Percentiles rank a stretch among this genome's conserved stretches.
These are phyloP conservation scores for Epizoanthus scotinus DNA, from an alignment of 92 coral and sea anemone species.

Conservation along the genomic window DNA sequence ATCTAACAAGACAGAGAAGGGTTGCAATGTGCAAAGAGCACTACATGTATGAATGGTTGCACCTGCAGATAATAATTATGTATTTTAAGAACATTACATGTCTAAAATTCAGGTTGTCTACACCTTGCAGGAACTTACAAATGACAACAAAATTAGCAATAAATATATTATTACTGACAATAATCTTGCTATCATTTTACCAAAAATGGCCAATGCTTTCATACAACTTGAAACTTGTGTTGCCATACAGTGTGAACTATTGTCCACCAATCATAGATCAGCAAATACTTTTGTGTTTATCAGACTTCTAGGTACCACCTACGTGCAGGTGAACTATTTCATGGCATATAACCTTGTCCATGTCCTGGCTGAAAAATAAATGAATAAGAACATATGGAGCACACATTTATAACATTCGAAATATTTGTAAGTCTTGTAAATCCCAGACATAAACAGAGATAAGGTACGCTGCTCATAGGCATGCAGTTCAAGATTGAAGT, in stretches of 20 bases:
- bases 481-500: no score
- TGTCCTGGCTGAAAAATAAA: slow-evolving; percentile 12
- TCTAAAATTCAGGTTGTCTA: not conserved
- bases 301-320: no score
- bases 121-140: no score
- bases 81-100: not conserved
- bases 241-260: not conserved
- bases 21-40: no score
- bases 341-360: slow-evolving; percentile 39
- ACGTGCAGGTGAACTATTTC: not conserved
- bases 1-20: no score
- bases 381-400: not conserved
- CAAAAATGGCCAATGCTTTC: not conserved
- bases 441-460: no score
- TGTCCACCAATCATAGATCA: not conserved
- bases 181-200: not conserved
- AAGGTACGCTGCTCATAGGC: no score
- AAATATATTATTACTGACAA: not conserved
- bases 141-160: not conserved
- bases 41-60: no score
- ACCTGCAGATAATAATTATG: no score
- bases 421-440: no score
- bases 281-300: not conserved
- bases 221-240: not conserved
- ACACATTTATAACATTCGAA: no score